Conservation (phyloP, 2,113 vertebrate species). For the Phalacrocorax brasilianus region DNA sequence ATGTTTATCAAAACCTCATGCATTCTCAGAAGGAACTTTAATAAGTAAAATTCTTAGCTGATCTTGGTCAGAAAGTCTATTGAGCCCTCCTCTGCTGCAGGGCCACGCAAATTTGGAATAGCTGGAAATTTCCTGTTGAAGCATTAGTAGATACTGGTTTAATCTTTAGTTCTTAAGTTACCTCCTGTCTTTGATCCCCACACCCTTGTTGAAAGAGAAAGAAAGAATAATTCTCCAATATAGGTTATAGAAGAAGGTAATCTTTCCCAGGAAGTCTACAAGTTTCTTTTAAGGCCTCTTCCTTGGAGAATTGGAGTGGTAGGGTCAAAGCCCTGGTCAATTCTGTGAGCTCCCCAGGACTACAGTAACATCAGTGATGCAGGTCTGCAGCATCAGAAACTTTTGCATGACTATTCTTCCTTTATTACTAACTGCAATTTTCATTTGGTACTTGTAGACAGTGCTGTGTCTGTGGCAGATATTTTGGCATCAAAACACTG, state of each 20-base stretch:
- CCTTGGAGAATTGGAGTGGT: not conserved
- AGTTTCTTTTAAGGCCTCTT: not conserved
- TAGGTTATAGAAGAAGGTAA: accelerated
- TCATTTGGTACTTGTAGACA: not conserved
- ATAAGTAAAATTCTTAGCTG: not conserved
- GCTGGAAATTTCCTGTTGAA: not conserved
- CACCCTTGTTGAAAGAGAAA: not conserved
- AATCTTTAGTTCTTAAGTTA: not conserved
- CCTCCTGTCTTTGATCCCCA: not conserved
- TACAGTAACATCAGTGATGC: not conserved
- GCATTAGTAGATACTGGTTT: not conserved
- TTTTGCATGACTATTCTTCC: not conserved
- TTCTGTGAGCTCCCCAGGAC: not conserved
- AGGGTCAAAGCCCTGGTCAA: not conserved
- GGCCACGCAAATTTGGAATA: not conserved
- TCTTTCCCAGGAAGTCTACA: not conserved
- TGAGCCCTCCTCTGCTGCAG: not conserved
- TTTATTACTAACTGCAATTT: not conserved
- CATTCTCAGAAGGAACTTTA: not conserved
- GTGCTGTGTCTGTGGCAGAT: not conserved
- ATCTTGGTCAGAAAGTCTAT: not conserved
- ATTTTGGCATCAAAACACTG: not conserved
- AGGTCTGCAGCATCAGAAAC: not conserved
- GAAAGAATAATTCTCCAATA: not conserved
- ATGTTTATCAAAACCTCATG: not conserved